Evolutionary conservation across 2,797 vertebrate species (phyloP).

Genomic region (Sibirionetta formosa): DNA sequence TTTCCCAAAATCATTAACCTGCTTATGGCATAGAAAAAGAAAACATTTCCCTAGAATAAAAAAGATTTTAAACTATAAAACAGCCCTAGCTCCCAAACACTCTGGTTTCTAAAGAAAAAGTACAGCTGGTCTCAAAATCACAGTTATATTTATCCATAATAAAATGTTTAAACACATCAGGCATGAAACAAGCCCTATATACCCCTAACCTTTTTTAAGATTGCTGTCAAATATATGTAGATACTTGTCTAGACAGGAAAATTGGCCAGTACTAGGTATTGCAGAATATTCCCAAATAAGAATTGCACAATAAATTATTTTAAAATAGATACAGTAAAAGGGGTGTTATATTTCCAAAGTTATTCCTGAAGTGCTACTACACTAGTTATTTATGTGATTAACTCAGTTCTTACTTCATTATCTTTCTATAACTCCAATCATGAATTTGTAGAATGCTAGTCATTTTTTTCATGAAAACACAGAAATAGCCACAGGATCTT

Average conservation of each 20-base stretch:
- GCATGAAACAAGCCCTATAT: neutral
- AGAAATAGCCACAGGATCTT: neutral
- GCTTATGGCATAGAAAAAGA: neutral
- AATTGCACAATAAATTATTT: neutral
- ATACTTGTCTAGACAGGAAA: neutral
- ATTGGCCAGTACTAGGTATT: neutral
- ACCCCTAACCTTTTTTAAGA: neutral
- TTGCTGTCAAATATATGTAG: neutral
- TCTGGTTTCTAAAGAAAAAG: neutral
- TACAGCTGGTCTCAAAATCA: neutral
- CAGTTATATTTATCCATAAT: neutral
- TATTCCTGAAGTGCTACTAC: neutral
- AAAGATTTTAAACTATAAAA: neutral
- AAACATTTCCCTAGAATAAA: neutral
- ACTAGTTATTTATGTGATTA: slow-evolving; percentile 1
- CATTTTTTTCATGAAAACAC: neutral
- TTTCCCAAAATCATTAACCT: neutral
- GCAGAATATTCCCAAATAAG: slow-evolving; percentile 4
- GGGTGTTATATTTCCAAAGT: neutral
- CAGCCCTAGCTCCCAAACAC: neutral
- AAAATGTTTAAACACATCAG: neutral
- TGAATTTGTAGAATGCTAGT: neutral
- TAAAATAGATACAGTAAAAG: neutral
- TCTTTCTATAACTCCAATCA: neutral
- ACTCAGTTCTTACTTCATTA: neutral